Evolutionary conservation across 2,797 vertebrate species (phyloP).

Genomic region (Semotilus atromaculatus): DNA sequence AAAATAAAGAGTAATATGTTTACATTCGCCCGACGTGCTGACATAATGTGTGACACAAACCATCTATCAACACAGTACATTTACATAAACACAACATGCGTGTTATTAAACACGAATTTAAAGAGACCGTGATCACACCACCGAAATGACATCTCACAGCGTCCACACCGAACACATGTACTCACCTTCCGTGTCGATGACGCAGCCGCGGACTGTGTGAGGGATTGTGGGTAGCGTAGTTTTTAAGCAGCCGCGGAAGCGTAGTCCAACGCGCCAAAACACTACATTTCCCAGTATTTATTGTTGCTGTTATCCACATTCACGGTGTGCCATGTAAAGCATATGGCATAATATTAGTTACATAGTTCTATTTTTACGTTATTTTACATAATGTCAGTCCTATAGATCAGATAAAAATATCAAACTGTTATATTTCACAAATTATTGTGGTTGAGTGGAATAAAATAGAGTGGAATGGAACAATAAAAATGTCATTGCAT

Average conservation of each 20-base stretch:
- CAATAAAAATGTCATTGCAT: background rate
- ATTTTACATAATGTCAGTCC: background rate
- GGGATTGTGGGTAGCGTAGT: slow-evolving; percentile 68
- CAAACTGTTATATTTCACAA: background rate
- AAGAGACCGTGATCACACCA: background rate
- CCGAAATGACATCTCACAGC: slow-evolving; percentile 9
- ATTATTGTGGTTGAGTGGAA: background rate
- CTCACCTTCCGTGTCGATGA: slow-evolving; percentile 65
- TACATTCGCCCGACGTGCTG: background rate
- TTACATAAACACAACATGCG: background rate
- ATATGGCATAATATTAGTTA: background rate
- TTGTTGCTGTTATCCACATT: background rate
- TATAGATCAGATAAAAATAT: too few relatives aligned
- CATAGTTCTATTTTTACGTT: background rate
- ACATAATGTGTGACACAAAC: background rate
- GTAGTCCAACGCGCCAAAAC: background rate
- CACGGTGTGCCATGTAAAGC: background rate
- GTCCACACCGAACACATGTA: slow-evolving; percentile 36
- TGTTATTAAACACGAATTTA: background rate
- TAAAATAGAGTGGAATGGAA: background rate
- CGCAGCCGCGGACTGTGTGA: background rate
- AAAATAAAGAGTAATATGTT: slow-evolving; percentile 18
- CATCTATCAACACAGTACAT: background rate
- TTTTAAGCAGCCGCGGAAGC: background rate
- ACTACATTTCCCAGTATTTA: slow-evolving; percentile 66